Conservation (phyloP, 2,888 invertebrate species). For the Rhingia campestris region DNA sequence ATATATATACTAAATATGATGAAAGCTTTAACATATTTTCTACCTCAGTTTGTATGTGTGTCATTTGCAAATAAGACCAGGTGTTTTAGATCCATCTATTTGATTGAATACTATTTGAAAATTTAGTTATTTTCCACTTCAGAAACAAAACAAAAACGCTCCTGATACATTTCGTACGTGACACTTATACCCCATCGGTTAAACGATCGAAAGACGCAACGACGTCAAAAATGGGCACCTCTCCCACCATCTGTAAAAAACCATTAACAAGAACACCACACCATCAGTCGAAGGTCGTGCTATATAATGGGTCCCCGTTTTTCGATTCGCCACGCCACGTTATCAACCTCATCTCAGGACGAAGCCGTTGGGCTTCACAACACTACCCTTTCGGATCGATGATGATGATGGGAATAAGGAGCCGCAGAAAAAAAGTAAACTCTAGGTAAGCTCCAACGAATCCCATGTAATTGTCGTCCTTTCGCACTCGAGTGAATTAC, state of each 20-base stretch:
- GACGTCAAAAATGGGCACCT: constrained; percentile 60
- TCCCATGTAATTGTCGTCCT: constrained; percentile 70
- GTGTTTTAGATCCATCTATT: constrained; percentile 9
- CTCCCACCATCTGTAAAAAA: constrained; percentile 54
- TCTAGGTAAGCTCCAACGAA: constrained; percentile 59
- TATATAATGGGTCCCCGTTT: constrained; percentile 36
- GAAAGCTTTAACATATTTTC: too few relatives aligned
- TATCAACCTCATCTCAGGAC: neutral
- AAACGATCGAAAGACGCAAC: constrained; percentile 49
- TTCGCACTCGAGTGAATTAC: constrained; percentile 68
- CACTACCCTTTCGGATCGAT: constrained; percentile 12
- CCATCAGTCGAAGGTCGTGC: constrained; percentile 14
- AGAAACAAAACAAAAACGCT: constrained; percentile 54
- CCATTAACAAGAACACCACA: constrained; percentile 55
- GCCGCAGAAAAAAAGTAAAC: constrained; percentile 14
- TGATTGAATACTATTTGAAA: constrained; percentile 28
- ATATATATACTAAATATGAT: too few relatives aligned
- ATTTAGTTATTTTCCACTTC: constrained; percentile 59
- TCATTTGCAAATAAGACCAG: too few relatives aligned
- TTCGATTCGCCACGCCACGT: constrained; percentile 9
- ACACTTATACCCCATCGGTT: constrained; percentile 30
- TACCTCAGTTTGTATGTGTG: too few relatives aligned
- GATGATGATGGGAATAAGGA: constrained; percentile 5
- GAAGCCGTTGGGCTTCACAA: neutral
- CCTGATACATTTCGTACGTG: constrained; percentile 58